A percentile compares a stretch with the other conserved stretches of the same genome.
phyloP scores from a whole-genome alignment of 2,888 invertebrate genomes.

The Anticlea derivata region DNA sequence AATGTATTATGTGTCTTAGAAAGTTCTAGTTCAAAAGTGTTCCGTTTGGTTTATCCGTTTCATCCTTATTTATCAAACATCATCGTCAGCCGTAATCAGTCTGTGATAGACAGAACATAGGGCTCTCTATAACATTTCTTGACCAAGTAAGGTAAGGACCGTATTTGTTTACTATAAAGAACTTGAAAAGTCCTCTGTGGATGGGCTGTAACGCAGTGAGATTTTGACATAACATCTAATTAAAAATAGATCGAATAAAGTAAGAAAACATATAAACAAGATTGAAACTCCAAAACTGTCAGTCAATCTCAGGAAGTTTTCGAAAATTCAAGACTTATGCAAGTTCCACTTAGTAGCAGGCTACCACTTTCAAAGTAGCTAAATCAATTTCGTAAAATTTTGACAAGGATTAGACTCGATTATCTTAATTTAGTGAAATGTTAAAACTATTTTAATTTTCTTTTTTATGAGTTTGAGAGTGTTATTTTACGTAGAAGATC shows the following conservation, averaged over 20 bases:
- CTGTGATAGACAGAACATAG: too few species aligned
- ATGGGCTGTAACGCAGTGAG: background rate
- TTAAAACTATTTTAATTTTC: too few species aligned
- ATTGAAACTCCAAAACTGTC: constrained; percentile 14
- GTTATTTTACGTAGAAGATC: too few species aligned
- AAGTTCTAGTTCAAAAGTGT: too few species aligned
- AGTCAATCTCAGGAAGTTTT: constrained; percentile 18
- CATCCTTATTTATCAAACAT: too few species aligned
- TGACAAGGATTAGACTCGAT: background rate
- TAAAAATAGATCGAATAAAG: constrained; percentile 10
- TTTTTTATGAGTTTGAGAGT: too few species aligned
- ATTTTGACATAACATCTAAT: constrained; percentile 14
- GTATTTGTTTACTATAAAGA: too few species aligned
- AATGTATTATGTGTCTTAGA: too few species aligned
- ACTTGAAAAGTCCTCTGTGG: background rate
- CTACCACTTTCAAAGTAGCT: constrained; percentile 7
- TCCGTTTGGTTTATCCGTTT: too few species aligned
- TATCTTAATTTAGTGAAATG: background rate
- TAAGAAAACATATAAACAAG: background rate
- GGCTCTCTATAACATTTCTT: too few species aligned
- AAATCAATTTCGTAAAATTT: constrained; percentile 13
- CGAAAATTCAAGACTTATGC: constrained; percentile 5
- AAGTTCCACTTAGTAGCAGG: constrained; percentile 11
- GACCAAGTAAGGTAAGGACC: too few species aligned
- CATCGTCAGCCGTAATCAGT: too few species aligned